These are phyloP conservation scores for Calameuta pallipes DNA, from an alignment of 2,888 invertebrate genomes.

Conservation along the genomic window DNA sequence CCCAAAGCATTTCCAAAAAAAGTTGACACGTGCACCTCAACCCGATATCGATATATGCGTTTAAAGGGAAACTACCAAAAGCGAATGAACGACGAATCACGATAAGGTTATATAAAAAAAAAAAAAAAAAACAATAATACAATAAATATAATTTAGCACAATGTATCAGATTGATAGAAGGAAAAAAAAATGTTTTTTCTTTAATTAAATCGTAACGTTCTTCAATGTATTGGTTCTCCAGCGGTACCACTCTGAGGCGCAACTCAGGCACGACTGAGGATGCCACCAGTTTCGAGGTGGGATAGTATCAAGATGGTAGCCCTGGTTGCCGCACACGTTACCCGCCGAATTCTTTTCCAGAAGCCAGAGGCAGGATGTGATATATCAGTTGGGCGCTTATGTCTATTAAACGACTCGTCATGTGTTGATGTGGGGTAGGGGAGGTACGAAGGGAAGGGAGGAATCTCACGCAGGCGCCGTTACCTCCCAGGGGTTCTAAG, in stretches of 20 bases:
- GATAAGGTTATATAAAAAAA: too few relatives aligned
- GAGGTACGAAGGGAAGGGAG: conserved; percentile 20
- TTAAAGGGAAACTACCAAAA: background rate
- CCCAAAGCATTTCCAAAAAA: conserved; percentile 52
- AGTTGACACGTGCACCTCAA: background rate
- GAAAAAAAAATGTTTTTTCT: background rate
- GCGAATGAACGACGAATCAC: background rate
- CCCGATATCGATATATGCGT: background rate
- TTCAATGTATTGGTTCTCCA: background rate
- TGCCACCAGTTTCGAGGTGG: conserved; percentile 31
- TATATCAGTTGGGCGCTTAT: conserved; percentile 35
- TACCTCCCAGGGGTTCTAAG: background rate
- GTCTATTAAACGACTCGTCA: conserved; percentile 22
- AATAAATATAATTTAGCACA: background rate
- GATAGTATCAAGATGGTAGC: conserved; percentile 45
- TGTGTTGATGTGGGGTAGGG: background rate
- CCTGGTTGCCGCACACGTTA: conserved; percentile 23
- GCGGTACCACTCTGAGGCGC: conserved; percentile 51
- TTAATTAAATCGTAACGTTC: background rate
- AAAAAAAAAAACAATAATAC: background rate
- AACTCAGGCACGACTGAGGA: conserved; percentile 60
- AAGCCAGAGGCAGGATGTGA: conserved; percentile 35
- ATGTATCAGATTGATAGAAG: background rate
- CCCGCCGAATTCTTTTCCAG: conserved; percentile 49
- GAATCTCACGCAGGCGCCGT: conserved; percentile 9